These are phyloP conservation scores for Cottoperca gobio DNA, from an alignment of 2,797 vertebrate genomes.

Conservation along the genomic window DNA sequence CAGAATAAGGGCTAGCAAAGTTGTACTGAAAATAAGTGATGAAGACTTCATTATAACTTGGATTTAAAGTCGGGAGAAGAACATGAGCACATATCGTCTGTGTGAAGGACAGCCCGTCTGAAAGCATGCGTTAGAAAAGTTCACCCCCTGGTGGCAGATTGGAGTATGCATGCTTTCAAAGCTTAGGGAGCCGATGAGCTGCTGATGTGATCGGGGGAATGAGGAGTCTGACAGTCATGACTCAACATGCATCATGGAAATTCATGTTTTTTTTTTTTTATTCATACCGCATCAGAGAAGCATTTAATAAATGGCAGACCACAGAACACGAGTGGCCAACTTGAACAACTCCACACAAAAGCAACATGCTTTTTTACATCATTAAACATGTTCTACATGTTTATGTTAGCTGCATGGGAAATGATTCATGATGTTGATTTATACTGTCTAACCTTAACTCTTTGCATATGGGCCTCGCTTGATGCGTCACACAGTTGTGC, in stretches of 20 bases:
- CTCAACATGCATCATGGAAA: conserved; percentile 25
- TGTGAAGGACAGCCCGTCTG: conserved; percentile 30
- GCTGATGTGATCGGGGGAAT: conserved; percentile 32
- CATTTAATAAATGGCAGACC: conserved; percentile 13
- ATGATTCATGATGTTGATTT: conserved; percentile 2
- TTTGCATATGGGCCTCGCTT: background rate
- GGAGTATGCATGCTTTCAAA: conserved; percentile 23
- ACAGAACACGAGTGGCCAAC: background rate
- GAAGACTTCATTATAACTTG: background rate
- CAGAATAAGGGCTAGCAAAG: background rate
- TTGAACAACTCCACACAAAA: conserved; percentile 3
- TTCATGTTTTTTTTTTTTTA: conserved; percentile 29
- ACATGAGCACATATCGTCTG: background rate
- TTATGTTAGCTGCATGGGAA: conserved; percentile 6
- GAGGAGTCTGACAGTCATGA: conserved; percentile 27
- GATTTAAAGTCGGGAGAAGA: conserved; percentile 6
- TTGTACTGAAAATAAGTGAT: background rate
- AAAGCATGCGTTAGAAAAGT: conserved; percentile 70
- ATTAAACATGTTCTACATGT: conserved; percentile 8
- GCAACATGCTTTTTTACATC: conserved; percentile 12
- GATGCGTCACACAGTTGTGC: conserved; percentile 1
- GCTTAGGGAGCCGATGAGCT: background rate
- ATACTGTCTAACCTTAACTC: background rate
- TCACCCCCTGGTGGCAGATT: conserved; percentile 76
- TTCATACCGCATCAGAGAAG: conserved; percentile 25